Evolutionary conservation across 2,797 vertebrate species (phyloP).

Genomic region (Aplochiton taeniatus): DNA sequence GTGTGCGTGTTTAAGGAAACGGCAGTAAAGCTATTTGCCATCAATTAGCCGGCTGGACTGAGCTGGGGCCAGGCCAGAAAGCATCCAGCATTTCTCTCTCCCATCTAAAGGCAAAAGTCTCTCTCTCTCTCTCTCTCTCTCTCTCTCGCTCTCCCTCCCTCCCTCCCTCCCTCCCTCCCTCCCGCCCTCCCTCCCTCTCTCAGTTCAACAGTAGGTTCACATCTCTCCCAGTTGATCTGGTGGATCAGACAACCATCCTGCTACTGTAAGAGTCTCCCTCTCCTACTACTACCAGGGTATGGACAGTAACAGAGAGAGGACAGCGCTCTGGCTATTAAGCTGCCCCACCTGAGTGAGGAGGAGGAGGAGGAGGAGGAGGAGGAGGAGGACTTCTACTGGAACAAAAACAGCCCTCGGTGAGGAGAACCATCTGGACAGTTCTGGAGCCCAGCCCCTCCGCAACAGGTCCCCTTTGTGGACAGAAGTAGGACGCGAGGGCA

Average conservation of each 20-base stretch:
- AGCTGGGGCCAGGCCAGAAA: slow-evolving; percentile 47
- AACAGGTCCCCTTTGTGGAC: slow-evolving; percentile 79
- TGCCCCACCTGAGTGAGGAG: slow-evolving; percentile 46
- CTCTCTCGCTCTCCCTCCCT: slow-evolving; percentile 12
- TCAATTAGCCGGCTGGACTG: slow-evolving; percentile 75
- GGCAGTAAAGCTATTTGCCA: slow-evolving; percentile 76
- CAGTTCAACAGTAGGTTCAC: not conserved
- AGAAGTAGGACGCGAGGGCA: slow-evolving; percentile 67
- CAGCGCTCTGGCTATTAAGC: too few relatives aligned
- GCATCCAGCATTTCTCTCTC: slow-evolving; percentile 11
- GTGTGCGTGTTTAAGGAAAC: slow-evolving; percentile 50
- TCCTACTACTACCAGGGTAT: slow-evolving; percentile 6
- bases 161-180: slow-evolving; percentile 33
- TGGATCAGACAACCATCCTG: too few relatives aligned
- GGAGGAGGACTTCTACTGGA: slow-evolving; percentile 66
- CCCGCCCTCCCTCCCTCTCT: too few relatives aligned
- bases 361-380: too few relatives aligned
- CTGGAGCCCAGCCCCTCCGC: slow-evolving; percentile 62
- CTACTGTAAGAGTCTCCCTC: slow-evolving; percentile 30
- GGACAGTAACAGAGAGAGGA: too few relatives aligned
- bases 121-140: slow-evolving; percentile 44
- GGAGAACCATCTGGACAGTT: slow-evolving; percentile 81
- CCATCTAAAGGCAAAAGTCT: too few relatives aligned
- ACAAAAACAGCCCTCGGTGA: slow-evolving; percentile 65
- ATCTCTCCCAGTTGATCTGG: too few relatives aligned